phyloP scores from a whole-genome alignment of 1,140 invertebrate species.

The Adoxophyes honmai region DNA sequence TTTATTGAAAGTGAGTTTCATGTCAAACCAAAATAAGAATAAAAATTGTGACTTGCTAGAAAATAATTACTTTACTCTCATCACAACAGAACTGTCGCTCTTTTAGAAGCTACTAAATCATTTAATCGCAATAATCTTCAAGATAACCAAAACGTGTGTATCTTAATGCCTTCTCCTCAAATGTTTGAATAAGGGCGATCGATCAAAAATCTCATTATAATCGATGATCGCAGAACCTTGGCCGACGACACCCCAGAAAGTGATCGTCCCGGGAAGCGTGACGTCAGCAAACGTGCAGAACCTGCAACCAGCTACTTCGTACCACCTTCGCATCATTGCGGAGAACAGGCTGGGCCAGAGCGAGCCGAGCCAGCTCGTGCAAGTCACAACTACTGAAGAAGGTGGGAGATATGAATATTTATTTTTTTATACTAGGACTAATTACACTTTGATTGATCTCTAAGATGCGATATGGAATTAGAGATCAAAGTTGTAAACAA shows the following conservation, averaged over 20 bases:
- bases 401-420: conserved; percentile 65
- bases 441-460: too few relatives aligned
- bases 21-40: too few relatives aligned
- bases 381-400: conserved; percentile 90
- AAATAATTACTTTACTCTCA: too few relatives aligned
- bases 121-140: too few relatives aligned
- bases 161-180: conserved; percentile 33
- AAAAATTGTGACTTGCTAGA: too few relatives aligned
- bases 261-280: conserved; percentile 87
- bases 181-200: too few relatives aligned
- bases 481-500: too few relatives aligned
- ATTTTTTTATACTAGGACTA: not conserved
- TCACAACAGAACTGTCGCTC: too few relatives aligned
- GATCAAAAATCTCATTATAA: too few relatives aligned
- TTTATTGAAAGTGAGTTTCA: too few relatives aligned
- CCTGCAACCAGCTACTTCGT: conserved; percentile 91
- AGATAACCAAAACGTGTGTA: not conserved
- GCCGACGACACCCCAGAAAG: conserved; percentile 86
- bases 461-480: too few relatives aligned
- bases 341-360: conserved; percentile 92
- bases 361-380: conserved; percentile 89
- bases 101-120: too few relatives aligned
- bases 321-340: conserved; percentile 92
- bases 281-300: conserved; percentile 87
- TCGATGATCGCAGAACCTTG: conserved; percentile 78